Evolutionary conservation across 2,797 vertebrate genomes (phyloP).

Genomic region (Betta splendens): DNA sequence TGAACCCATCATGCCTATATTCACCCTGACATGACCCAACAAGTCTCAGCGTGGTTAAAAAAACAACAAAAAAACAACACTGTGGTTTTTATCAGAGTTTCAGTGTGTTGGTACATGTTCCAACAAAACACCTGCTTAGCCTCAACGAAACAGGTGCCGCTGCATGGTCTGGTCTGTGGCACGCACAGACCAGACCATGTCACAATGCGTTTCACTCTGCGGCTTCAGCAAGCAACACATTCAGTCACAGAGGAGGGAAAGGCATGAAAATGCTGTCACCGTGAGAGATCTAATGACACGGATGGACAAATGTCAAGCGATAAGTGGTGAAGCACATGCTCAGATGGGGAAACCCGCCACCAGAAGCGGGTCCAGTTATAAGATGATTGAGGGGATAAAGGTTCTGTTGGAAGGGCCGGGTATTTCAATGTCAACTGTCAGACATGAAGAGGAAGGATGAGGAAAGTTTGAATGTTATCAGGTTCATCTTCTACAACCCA

Average conservation of each 20-base stretch:
- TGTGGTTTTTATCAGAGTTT: slow-evolving; percentile 38
- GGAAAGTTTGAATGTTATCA: slow-evolving; percentile 24
- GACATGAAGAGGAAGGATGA: slow-evolving; percentile 9
- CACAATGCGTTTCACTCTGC: slow-evolving; percentile 31
- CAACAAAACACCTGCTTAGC: slow-evolving; percentile 56
- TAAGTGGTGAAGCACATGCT: slow-evolving; percentile 28
- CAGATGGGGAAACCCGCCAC: slow-evolving; percentile 49
- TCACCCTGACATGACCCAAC: slow-evolving; percentile 4
- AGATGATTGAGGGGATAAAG: not conserved
- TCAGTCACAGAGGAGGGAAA: not conserved
- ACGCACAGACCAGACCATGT: slow-evolving; percentile 6
- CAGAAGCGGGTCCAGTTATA: not conserved
- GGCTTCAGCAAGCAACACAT: slow-evolving; percentile 8
- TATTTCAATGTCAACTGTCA: slow-evolving; percentile 16
- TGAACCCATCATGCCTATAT: too few relatives aligned
- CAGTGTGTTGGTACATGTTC: slow-evolving; percentile 41
- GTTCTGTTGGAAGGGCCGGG: slow-evolving; percentile 6
- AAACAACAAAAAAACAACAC: too few relatives aligned
- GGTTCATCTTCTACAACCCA: slow-evolving; percentile 35
- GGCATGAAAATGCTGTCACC: not conserved
- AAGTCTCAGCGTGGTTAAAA: slow-evolving; percentile 22
- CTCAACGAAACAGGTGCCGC: slow-evolving; percentile 58
- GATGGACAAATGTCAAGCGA: slow-evolving; percentile 48
- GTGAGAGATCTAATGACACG: not conserved
- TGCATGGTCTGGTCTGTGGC: slow-evolving; percentile 29